Evolutionary conservation across 2,797 vertebrate species (phyloP), one percentile per base, ranked within the genome.

Genomic region (Rhadinocentrus ornatus): DNA sequence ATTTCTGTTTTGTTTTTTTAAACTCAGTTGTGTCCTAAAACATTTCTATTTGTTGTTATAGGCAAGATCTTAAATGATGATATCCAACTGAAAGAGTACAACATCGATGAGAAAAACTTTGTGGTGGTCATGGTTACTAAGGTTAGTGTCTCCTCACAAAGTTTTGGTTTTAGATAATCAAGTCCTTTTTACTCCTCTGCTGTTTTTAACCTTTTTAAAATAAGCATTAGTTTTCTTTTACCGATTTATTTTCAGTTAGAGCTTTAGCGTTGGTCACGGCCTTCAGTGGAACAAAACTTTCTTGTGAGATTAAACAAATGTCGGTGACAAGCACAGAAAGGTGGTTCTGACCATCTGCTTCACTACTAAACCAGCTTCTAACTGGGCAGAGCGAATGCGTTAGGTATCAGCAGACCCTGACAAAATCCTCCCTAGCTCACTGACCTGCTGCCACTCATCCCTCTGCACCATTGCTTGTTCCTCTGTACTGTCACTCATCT

Each of bases 61-160:
- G 94, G 94, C 11, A 95, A 95, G 91, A 95, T 95, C 83, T 75
- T 95, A 71, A 94, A 94, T 16, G 94, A 95, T 78, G 94, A 94
- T 78, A 88, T 89, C 48, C 86, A 72, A 44, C 86, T 95, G 64
- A 93, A 92, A 81, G 94, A 95, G 41, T 95, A 95, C 89, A 94
- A 92, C 78, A 95, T 95, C 12, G 94, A 95, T 61, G 94, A 95
- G 80, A 95, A 95, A 78, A 95, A 95, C 85, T 95, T 95, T 88
- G 94, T 95, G 50, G 94, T 95, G 48, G 94, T 95, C 80, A 95
- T 95, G 94, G 93, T 94, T 58, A 92, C 94, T 41, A 95, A 95
- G 94, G 94, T 95, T 81, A 74, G 90, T 63, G 31, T 58, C 31
- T 54, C 24, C 41, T 15, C 9, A 16, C 0, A 2, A 16, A 26